phyloP scores from a whole-genome alignment of 2,888 invertebrate species.

The Sarcophaga carnaria region DNA sequence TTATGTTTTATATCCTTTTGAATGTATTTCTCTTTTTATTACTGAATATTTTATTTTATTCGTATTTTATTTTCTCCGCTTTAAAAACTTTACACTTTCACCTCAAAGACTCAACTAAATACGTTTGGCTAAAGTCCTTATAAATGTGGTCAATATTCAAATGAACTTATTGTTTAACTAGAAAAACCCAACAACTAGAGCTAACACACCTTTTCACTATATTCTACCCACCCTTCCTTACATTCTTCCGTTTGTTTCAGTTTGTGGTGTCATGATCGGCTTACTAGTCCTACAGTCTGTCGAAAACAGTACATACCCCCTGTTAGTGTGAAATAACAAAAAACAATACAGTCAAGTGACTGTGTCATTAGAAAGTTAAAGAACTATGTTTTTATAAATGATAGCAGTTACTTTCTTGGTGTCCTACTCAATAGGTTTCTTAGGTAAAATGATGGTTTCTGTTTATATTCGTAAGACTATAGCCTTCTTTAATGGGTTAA shows the following conservation, averaged over 20 bases:
- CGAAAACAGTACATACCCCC: constrained; percentile 14
- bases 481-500: too few relatives aligned
- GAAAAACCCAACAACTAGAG: constrained; percentile 5
- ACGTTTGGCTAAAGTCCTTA: constrained; percentile 43
- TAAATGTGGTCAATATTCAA: constrained; percentile 68
- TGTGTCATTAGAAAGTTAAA: neutral
- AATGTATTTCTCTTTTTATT: constrained; percentile 1
- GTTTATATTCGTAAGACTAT: too few relatives aligned
- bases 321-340: constrained; percentile 9
- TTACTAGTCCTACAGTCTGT: constrained; percentile 47
- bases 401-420: too few relatives aligned
- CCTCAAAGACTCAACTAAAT: constrained; percentile 60
- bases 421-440: too few relatives aligned
- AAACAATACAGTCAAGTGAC: constrained; percentile 21
- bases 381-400: neutral
- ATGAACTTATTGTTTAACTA: constrained; percentile 34
- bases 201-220: neutral
- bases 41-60: constrained; percentile 5
- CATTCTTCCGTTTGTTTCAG: neutral
- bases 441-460: too few relatives aligned
- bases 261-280: constrained; percentile 41
- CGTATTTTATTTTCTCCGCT: constrained; percentile 35
- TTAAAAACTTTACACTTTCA: constrained; percentile 57
- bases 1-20: neutral
- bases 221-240: neutral